Conservation (phyloP, 2,113 vertebrate species). For the Otocyon megalotis region DNA sequence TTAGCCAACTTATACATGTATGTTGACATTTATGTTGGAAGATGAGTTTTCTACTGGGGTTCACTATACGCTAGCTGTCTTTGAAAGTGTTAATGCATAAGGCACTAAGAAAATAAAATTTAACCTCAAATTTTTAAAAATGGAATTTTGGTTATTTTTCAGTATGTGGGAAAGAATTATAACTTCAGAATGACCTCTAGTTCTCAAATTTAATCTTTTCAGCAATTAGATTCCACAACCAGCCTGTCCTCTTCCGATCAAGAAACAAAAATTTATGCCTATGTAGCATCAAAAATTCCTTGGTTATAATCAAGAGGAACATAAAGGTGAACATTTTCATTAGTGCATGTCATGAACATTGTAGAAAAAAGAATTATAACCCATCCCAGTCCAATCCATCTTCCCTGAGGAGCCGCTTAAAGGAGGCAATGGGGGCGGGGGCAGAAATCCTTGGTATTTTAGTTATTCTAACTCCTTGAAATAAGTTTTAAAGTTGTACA, state of each 20-base stretch:
- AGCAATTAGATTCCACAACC: slow-evolving; percentile 64
- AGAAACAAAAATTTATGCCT: slow-evolving; percentile 80
- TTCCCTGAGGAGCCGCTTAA: slow-evolving; percentile 53
- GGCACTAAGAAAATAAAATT: slow-evolving; percentile 66
- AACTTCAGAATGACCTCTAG: slow-evolving; percentile 67
- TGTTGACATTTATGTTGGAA: neutral
- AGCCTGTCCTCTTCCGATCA: slow-evolving; percentile 65
- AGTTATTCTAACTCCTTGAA: slow-evolving; percentile 43
- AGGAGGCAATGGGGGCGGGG: neutral
- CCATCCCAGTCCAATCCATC: slow-evolving; percentile 58
- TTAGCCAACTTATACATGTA: neutral
- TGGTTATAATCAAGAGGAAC: slow-evolving; percentile 78
- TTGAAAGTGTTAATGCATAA: neutral
- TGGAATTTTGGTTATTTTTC: slow-evolving; percentile 72
- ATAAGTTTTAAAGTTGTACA: slow-evolving; percentile 57
- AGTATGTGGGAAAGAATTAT: slow-evolving; percentile 68
- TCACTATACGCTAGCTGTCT: neutral
- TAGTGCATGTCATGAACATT: slow-evolving; percentile 76
- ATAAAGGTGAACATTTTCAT: slow-evolving; percentile 82
- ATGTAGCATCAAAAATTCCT: slow-evolving; percentile 73
- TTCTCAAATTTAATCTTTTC: slow-evolving; percentile 75
- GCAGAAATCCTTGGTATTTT: neutral
- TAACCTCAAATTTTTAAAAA: slow-evolving; percentile 54
- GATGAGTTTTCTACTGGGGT: neutral
- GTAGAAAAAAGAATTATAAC: slow-evolving; percentile 78